A percentile compares a stretch with the other conserved stretches of the same genome.
phyloP scores from a whole-genome alignment of 2,113 vertebrate species.

The Dermatemys mawii region DNA sequence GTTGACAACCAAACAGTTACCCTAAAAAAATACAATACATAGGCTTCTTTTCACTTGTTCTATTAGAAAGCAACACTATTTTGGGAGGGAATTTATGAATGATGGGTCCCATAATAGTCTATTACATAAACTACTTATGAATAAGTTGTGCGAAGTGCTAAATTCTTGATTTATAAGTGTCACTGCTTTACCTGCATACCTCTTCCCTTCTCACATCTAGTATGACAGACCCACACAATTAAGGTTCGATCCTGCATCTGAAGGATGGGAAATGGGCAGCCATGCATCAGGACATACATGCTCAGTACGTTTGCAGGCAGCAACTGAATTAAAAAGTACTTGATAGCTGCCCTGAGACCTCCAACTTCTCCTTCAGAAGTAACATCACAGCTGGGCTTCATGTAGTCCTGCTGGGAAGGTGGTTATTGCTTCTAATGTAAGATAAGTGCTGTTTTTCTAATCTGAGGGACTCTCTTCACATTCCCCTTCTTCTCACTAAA shows the following conservation, averaged over 20 bases:
- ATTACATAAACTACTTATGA: background rate
- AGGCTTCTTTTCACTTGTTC: background rate
- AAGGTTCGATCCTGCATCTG: background rate
- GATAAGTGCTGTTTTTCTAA: background rate
- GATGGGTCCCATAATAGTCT: background rate
- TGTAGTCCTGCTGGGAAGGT: background rate
- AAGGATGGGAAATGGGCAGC: background rate
- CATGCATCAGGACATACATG: background rate
- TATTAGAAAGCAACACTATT: background rate
- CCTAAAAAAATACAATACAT: constrained; percentile 50
- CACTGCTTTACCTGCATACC: background rate
- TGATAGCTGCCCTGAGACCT: background rate
- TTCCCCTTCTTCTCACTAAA: background rate
- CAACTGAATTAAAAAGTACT: background rate
- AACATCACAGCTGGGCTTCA: background rate
- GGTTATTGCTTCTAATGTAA: background rate
- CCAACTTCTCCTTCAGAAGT: background rate
- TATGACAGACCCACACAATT: background rate
- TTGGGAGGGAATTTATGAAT: background rate
- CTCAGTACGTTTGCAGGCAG: background rate
- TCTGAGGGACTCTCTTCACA: background rate
- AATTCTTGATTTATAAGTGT: background rate
- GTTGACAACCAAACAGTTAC: constrained; percentile 84
- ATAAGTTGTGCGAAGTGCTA: background rate
- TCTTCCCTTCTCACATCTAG: background rate